Conservation (phyloP, 2,113 vertebrate species). For the Taurulus bubalis region DNA sequence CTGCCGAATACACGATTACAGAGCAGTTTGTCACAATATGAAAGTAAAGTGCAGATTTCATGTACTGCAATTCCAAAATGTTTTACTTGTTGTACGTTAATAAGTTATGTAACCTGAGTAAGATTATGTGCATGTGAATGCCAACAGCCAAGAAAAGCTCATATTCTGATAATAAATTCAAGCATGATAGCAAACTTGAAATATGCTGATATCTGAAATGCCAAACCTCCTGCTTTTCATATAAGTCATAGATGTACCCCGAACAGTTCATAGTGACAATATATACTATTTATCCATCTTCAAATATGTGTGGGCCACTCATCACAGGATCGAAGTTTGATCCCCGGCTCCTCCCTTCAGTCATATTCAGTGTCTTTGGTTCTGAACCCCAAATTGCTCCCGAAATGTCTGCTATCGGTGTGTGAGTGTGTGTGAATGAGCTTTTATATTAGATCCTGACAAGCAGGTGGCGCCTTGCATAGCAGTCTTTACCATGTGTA, state of each 20-base stretch:
- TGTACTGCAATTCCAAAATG: neutral
- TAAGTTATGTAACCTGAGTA: slow-evolving; percentile 10
- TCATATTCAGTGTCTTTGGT: neutral
- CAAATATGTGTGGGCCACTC: neutral
- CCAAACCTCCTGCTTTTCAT: slow-evolving; percentile 5
- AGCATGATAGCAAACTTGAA: neutral
- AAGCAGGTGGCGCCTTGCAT: neutral
- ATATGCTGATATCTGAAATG: slow-evolving; percentile 18
- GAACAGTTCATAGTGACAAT: neutral
- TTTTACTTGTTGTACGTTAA: slow-evolving; percentile 15
- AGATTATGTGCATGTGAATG: slow-evolving; percentile 5
- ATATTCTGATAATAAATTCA: slow-evolving; percentile 12
- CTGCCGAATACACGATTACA: neutral
- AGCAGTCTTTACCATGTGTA: neutral
- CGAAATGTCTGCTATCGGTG: neutral
- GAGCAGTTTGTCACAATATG: neutral
- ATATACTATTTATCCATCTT: neutral
- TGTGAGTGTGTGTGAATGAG: neutral
- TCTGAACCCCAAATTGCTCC: neutral
- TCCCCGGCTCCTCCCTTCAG: neutral
- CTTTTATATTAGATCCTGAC: neutral
- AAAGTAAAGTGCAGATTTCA: neutral
- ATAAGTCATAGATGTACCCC: neutral
- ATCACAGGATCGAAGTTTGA: neutral
- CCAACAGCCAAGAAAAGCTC: slow-evolving; percentile 20